Percentiles rank a stretch among this genome's conserved stretches.
phyloP scores from a whole-genome alignment of 2,888 invertebrate species.

The Drosophila quasianomalipes region DNA sequence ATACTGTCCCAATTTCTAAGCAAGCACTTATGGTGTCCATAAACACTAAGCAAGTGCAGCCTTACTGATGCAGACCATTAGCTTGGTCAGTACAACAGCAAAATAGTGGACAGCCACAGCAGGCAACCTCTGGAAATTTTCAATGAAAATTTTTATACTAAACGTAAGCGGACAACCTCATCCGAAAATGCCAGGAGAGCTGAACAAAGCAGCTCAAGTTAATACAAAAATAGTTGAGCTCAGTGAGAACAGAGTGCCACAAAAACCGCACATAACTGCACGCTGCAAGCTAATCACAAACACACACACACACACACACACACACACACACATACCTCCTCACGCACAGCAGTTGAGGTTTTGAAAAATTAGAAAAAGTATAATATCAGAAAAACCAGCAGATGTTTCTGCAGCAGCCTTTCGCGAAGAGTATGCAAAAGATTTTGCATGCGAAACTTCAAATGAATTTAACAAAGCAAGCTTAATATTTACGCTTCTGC shows the following conservation, averaged over 20 bases:
- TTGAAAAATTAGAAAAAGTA: conserved; percentile 10
- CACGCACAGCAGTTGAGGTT: conserved; percentile 2
- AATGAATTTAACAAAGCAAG: conserved; percentile 58
- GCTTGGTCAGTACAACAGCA: conserved; percentile 3
- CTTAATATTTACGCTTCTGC: conserved; percentile 52
- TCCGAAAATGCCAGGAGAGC: conserved; percentile 57
- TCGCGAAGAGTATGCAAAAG: conserved; percentile 60
- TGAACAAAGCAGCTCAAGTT: conserved; percentile 65
- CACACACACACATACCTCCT: conserved; percentile 11
- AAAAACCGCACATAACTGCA: conserved; percentile 62
- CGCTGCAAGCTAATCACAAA: conserved; percentile 37
- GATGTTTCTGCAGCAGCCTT: conserved; percentile 20
- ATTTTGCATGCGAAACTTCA: conserved; percentile 46
- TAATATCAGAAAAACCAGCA: conserved; percentile 24
- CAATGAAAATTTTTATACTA: conserved; percentile 57
- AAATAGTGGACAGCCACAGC: conserved; percentile 6
- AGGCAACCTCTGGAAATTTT: conserved; percentile 60
- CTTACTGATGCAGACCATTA: conserved; percentile 11
- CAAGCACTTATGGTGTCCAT: conserved; percentile 1
- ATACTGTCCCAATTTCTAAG: conserved; percentile 12
- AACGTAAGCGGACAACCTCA: conserved; percentile 36
- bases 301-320: conserved; percentile 22
- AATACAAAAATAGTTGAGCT: conserved; percentile 70
- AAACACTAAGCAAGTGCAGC: conserved; percentile 6
- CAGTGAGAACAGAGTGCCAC: conserved; percentile 44